Conservation (phyloP, 2,113 vertebrate genomes). For the Arenaria interpres region DNA sequence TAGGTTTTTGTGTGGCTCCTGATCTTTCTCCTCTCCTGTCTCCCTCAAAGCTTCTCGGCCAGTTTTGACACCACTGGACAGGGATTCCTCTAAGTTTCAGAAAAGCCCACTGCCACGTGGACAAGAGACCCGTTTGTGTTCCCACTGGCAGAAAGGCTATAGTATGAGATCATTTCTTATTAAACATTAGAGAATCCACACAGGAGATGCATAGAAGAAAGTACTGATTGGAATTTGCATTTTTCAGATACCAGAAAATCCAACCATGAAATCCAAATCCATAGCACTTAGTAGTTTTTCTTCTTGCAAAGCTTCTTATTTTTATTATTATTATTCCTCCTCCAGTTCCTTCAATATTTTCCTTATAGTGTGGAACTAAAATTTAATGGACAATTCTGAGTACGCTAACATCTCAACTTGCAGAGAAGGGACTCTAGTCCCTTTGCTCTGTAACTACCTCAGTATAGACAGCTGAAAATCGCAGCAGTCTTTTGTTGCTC, state of each 20-base stretch:
- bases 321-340: conserved; percentile 10
- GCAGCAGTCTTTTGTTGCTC: conserved; percentile 50
- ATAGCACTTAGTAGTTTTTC: background rate
- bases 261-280: conserved; percentile 29
- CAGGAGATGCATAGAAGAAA: background rate
- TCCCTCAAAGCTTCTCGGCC: background rate
- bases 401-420: background rate
- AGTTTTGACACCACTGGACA: conserved; percentile 12
- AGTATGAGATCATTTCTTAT: conserved; percentile 5
- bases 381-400: background rate
- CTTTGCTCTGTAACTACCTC: background rate
- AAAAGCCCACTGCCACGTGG: background rate
- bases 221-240: background rate
- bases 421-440: background rate
- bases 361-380: background rate
- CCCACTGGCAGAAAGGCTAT: background rate
- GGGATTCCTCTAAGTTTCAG: conserved; percentile 5
- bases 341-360: conserved; percentile 13
- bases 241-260: conserved; percentile 30
- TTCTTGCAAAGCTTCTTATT: background rate
- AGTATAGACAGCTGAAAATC: conserved; percentile 49
- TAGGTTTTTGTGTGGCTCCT: background rate
- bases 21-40: background rate
- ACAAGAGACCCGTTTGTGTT: background rate
- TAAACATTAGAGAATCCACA: conserved; percentile 30